Evolutionary conservation across 2,888 invertebrate genomes (phyloP).

Genomic region (Taphrorychus bicolor): DNA sequence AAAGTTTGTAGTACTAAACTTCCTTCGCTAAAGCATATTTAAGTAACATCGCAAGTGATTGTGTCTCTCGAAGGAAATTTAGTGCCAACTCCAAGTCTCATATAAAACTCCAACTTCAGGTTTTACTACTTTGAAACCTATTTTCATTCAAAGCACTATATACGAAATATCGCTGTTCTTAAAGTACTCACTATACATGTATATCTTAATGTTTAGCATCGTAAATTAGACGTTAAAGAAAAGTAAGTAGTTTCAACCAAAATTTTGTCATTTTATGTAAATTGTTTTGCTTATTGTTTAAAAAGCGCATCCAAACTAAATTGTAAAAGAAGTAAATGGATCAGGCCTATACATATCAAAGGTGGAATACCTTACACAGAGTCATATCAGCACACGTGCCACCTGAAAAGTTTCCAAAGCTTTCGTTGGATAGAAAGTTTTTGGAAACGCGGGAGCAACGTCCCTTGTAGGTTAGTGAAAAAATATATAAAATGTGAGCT

Average conservation of each 20-base stretch:
- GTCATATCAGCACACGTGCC: constrained; percentile 35
- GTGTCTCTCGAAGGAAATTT: constrained; percentile 30
- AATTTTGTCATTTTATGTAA: constrained; percentile 12
- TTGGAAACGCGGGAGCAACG: constrained; percentile 26
- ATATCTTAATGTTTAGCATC: constrained; percentile 31
- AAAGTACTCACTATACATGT: neutral
- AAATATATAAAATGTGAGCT: constrained; percentile 38
- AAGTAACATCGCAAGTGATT: constrained; percentile 34
- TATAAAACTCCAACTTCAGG: too few species aligned
- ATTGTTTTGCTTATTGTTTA: constrained; percentile 4
- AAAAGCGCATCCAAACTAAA: constrained; percentile 34
- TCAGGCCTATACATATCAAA: constrained; percentile 41
- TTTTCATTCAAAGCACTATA: neutral
- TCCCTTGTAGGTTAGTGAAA: constrained; percentile 35
- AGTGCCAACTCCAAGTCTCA: neutral
- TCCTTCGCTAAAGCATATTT: neutral
- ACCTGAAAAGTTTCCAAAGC: constrained; percentile 24
- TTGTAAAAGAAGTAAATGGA: constrained; percentile 6
- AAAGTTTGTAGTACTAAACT: neutral
- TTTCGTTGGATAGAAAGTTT: constrained; percentile 28
- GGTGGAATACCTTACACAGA: constrained; percentile 23
- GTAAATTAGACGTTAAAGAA: constrained; percentile 15
- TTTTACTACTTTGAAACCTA: too few species aligned
- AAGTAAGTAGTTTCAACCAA: constrained; percentile 18
- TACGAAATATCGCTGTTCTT: neutral